phyloP scores from a whole-genome alignment of 2,888 invertebrate species.

The Blera fallax region DNA sequence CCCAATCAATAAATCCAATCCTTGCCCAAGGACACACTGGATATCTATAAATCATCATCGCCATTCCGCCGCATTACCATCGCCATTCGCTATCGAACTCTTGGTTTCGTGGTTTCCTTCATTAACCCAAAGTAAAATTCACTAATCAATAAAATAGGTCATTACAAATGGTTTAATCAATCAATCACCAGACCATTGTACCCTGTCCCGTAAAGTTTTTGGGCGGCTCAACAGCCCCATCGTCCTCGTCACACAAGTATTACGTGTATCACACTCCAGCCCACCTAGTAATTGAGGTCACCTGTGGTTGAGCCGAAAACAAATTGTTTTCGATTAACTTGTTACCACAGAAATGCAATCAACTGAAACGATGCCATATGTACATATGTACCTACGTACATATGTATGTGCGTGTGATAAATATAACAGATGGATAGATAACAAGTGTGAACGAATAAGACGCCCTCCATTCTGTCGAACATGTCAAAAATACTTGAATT shows the following conservation, averaged over 20 bases:
- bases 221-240: background rate
- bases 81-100: background rate
- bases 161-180: constrained; percentile 66
- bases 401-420: background rate
- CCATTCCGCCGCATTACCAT: background rate
- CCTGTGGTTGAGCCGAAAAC: constrained; percentile 45
- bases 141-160: constrained; percentile 51
- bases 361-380: constrained; percentile 38
- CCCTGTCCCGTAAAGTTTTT: constrained; percentile 10
- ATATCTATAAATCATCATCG: background rate
- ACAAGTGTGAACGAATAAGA: background rate
- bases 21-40: background rate
- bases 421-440: background rate
- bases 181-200: constrained; percentile 62
- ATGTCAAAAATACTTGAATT: background rate
- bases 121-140: constrained; percentile 36
- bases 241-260: background rate
- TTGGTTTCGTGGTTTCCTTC: constrained; percentile 18
- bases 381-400: background rate
- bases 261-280: constrained; percentile 27
- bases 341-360: constrained; percentile 59
- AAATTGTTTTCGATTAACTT: constrained; percentile 69
- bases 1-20: background rate
- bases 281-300: constrained; percentile 58
- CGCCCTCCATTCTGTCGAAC: background rate